Conservation (phyloP, 2,113 vertebrate genomes). For the Syngnathus typhle region DNA sequence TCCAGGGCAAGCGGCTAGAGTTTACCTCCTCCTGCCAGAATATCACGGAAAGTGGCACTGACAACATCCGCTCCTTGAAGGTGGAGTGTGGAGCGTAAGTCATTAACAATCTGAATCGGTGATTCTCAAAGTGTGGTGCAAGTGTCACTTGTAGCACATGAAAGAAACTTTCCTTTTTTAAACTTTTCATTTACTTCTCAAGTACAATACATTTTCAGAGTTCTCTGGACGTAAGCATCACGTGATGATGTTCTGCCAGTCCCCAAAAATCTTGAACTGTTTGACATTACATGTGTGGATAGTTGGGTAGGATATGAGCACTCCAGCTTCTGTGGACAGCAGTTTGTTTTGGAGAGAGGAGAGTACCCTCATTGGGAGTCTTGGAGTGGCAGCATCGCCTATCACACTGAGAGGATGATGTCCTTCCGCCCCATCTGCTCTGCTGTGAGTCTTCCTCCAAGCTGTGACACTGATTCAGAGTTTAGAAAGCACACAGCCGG, state of each 20-base stretch:
- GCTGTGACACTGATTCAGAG: background rate
- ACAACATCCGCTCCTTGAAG: constrained; percentile 88
- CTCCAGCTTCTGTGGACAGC: constrained; percentile 91
- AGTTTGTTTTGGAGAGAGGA: constrained; percentile 94
- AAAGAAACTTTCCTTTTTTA: no score
- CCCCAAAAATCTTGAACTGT: constrained; percentile 3
- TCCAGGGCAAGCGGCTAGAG: constrained; percentile 90
- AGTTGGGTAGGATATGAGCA: constrained; percentile 96
- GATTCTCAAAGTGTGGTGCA: no score
- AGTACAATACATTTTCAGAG: no score
- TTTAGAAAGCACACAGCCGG: background rate
- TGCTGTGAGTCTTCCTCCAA: constrained; percentile 75
- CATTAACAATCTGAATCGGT: background rate
- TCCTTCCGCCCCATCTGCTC: constrained; percentile 96
- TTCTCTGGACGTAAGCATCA: background rate
- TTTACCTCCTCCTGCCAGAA: constrained; percentile 87
- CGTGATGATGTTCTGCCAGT: constrained; percentile 1
- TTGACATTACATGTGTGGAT: constrained; percentile 23
- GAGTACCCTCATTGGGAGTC: constrained; percentile 95
- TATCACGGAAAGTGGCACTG: constrained; percentile 82
- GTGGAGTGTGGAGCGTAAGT: constrained; percentile 95
- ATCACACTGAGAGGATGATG: constrained; percentile 92
- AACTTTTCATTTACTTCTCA: no score
- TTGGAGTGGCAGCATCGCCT: constrained; percentile 95
- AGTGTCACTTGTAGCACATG: no score